Evolutionary conservation across 2,888 invertebrate genomes (phyloP), one percentile per base, ranked within the genome.

Genomic region (Brachynemurus nebulosus): DNA sequence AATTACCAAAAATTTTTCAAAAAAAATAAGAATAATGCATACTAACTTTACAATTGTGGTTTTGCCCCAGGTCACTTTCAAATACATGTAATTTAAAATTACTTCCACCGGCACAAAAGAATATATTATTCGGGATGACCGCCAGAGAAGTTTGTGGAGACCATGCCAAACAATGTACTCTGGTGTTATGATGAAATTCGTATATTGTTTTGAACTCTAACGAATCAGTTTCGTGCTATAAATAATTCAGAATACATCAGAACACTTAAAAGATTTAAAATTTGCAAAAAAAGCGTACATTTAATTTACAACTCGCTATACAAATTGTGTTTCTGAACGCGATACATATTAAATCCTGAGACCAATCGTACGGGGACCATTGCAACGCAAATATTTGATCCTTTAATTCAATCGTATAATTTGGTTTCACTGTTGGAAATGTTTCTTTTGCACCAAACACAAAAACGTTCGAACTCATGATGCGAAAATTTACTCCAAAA

Each of bases 331-430:
- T 69, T 34, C 67, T 59, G 40, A 75, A 67, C 1, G 73, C 78
- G 36, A 78, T 65, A 41, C 77, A 69, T 46, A 78, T 60, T 37
- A 78, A 60, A 59, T 78, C 73, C 52, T 74, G 74, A 2, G 77
- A 78, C 69, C 76, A 76, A 56, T 78, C 76, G 52, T 68, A 77
- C 2, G 71, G 69, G 12, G 78, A 79, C 48, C 77, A 70, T 55
- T 74, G 72, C 18, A 76, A 70, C 46, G 64, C 65, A 36, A 68
- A 63, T 36, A 78, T 70, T 57, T 71, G 68, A 16, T 73, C 71
- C 40, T 65, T 55, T 44, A 78, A 67, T 50, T 65, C 61, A 18
- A 74, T 60, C 30, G 64, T 60, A 48, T 67, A 70, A 4, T 63
- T 59, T 8, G 71, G 68, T 40, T 48, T 44, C 54, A 55, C 63